Conservation (phyloP, 2,113 vertebrate genomes). For the Prionailurus bengalensis region DNA sequence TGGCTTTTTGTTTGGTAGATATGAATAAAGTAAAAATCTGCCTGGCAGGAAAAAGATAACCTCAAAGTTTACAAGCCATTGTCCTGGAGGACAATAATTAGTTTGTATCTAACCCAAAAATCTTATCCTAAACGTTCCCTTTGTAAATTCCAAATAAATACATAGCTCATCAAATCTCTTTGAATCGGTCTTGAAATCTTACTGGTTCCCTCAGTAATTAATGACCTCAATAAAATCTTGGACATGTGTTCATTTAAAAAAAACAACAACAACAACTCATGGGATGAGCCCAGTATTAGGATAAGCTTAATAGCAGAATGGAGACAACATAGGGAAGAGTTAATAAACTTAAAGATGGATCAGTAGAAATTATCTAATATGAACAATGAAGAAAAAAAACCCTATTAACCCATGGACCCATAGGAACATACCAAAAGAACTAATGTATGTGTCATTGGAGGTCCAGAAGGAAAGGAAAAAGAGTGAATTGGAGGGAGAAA, state of each 20-base stretch:
- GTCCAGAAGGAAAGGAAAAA: not conserved
- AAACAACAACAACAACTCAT: not conserved
- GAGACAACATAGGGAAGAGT: not conserved
- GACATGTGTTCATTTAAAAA: not conserved
- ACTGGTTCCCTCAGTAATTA: not conserved
- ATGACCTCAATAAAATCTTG: not conserved
- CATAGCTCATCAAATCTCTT: not conserved
- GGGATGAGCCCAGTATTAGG: not conserved
- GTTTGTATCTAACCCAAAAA: not conserved
- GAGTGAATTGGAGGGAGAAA: not conserved
- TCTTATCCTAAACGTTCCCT: not conserved
- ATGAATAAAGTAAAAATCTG: not conserved
- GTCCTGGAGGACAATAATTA: not conserved
- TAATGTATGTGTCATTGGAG: not conserved
- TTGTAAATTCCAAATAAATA: not conserved
- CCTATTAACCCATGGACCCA: not conserved
- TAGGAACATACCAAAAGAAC: not conserved
- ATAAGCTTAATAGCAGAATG: not conserved
- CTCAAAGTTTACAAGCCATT: not conserved
- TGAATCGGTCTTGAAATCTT: not conserved
- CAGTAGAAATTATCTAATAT: not conserved
- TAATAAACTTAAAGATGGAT: not conserved
- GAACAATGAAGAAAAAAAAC: not conserved
- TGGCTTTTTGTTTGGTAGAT: not conserved
- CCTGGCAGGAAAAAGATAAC: not conserved